phyloP scores from a whole-genome alignment of 2,888 invertebrate genomes.

The Tenthredo amoena region DNA sequence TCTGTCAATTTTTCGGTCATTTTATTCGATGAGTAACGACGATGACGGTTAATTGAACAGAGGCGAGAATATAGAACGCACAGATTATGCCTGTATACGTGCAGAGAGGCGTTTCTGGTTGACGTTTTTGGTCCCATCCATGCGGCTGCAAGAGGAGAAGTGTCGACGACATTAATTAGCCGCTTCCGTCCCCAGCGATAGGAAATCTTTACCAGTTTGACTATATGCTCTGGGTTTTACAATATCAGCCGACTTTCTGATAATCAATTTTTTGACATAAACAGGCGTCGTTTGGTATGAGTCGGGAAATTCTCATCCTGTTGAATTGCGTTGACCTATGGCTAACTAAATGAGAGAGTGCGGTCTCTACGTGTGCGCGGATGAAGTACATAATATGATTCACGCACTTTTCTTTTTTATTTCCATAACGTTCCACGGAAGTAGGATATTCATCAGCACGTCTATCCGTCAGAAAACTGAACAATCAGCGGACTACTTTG shows the following conservation, averaged over 20 bases:
- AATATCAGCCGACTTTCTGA: constrained; percentile 41
- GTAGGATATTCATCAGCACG: too few relatives aligned
- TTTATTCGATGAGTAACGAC: background rate
- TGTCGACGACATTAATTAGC: constrained; percentile 60
- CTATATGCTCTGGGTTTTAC: background rate
- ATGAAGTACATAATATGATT: background rate
- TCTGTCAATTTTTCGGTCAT: background rate
- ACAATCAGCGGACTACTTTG: too few relatives aligned
- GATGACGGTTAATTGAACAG: background rate
- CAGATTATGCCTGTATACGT: background rate
- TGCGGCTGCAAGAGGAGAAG: background rate
- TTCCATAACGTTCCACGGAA: too few relatives aligned
- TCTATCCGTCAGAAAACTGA: too few relatives aligned
- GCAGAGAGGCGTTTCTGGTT: background rate
- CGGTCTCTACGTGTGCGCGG: background rate
- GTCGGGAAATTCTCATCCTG: constrained; percentile 27
- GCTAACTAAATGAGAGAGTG: background rate
- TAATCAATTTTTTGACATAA: background rate
- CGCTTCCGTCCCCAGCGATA: constrained; percentile 54
- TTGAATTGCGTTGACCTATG: background rate
- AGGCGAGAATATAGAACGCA: background rate
- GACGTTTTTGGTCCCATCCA: background rate
- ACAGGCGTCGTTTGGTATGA: constrained; percentile 61
- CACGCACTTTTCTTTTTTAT: background rate
- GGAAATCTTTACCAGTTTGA: constrained; percentile 50